Conservation (phyloP, 1,140 invertebrate species). For the Globodera rostochiensis region DNA sequence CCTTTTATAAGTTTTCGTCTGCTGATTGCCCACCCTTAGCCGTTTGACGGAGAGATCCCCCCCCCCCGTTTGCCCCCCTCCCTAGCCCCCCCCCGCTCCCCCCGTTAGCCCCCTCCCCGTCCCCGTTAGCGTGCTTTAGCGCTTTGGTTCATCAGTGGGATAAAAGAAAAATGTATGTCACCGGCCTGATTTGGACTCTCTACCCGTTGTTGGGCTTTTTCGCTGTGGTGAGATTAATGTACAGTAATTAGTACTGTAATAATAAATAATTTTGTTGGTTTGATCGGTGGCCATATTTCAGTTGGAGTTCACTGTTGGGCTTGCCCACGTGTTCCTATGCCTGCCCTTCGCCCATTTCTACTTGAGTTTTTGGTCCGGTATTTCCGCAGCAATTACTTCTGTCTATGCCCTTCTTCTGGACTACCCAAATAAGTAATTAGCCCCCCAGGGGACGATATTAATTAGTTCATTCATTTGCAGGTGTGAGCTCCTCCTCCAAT, state of each 20-base stretch:
- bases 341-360: constrained; percentile 47
- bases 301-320: constrained; percentile 45
- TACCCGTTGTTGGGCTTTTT: constrained; percentile 48
- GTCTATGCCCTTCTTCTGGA: constrained; percentile 48
- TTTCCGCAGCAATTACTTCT: constrained; percentile 51
- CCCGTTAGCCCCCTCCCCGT: no score
- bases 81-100: no score
- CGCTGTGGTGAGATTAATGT: constrained; percentile 39
- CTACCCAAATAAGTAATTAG: constrained; percentile 44
- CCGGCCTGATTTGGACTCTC: constrained; percentile 46
- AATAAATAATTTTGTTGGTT: no score
- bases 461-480: constrained; percentile 28
- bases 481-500: constrained; percentile 47
- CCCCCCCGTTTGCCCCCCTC: no score
- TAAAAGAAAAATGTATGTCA: constrained; percentile 40
- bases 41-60: no score
- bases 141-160: neutral
- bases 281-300: constrained; percentile 12
- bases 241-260: neutral
- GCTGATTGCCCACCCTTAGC: no score
- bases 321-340: constrained; percentile 52
- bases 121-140: no score
- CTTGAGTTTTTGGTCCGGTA: constrained; percentile 46
- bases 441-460: neutral
- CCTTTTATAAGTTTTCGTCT: no score